Conservation (phyloP, 2,888 invertebrate genomes). For the Liodrosophila aerea region DNA sequence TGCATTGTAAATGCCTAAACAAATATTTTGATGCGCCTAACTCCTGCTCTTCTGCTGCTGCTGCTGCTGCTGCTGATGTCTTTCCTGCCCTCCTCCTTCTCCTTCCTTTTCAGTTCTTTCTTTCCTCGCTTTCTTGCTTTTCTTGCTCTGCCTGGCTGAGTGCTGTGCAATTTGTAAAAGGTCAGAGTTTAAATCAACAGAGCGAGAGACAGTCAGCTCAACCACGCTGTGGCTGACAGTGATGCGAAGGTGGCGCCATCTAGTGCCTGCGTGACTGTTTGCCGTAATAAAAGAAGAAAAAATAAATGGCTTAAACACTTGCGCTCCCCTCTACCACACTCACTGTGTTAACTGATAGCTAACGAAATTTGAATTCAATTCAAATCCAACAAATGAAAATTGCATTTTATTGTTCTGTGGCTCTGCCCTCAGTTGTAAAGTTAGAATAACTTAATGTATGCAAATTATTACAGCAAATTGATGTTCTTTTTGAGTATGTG, state of each 20-base stretch:
- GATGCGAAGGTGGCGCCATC: slow-evolving; percentile 11
- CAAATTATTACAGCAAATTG: too few species aligned
- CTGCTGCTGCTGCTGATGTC: too few species aligned
- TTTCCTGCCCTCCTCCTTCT: not conserved
- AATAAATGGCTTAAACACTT: slow-evolving; percentile 29
- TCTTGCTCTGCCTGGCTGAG: slow-evolving; percentile 29
- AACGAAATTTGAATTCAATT: slow-evolving; percentile 15
- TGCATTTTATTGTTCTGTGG: slow-evolving; percentile 20
- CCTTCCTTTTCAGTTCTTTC: not conserved
- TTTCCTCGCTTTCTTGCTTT: not conserved
- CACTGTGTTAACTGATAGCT: slow-evolving; percentile 22
- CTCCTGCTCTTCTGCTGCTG: not conserved
- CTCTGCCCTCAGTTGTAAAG: too few species aligned
- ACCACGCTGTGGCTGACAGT: slow-evolving; percentile 43
- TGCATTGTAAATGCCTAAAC: slow-evolving; percentile 74
- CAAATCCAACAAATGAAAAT: slow-evolving; percentile 35
- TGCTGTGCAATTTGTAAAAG: slow-evolving; percentile 59
- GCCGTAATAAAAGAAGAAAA: too few species aligned
- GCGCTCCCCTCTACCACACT: not conserved
- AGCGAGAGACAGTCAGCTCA: slow-evolving; percentile 23
- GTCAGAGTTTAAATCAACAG: slow-evolving; percentile 63
- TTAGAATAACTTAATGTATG: too few species aligned
- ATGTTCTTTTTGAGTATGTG: too few species aligned
- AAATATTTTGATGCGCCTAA: slow-evolving; percentile 57
- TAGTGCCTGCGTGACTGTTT: slow-evolving; percentile 36